phyloP scores from a whole-genome alignment of 2,113 vertebrate genomes.

The Coregonus clupeaformis region DNA sequence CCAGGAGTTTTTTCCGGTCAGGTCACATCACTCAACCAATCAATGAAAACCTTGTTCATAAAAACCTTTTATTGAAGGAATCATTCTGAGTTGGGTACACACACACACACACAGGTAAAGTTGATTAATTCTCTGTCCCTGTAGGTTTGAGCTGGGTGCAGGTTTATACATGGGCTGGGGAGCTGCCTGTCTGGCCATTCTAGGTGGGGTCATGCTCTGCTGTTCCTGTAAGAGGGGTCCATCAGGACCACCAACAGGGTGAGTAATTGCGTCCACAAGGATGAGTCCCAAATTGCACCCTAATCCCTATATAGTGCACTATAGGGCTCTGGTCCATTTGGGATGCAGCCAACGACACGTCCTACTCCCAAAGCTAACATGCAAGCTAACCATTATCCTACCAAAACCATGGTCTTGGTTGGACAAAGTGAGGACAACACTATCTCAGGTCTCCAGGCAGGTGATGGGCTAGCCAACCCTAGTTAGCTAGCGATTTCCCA shows the following conservation, averaged over 20 bases:
- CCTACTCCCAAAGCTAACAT: no score
- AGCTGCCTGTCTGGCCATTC: slow-evolving; percentile 69
- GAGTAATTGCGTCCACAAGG: slow-evolving; percentile 16
- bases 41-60: neutral
- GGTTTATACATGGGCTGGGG: slow-evolving; percentile 86
- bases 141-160: slow-evolving; percentile 82
- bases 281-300: neutral
- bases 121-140: slow-evolving; percentile 39
- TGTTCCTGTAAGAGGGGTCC: slow-evolving; percentile 69
- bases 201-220: slow-evolving; percentile 80
- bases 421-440: no score
- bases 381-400: no score
- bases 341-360: neutral
- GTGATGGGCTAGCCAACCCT: no score
- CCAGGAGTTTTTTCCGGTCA: neutral
- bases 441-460: no score
- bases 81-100: neutral
- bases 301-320: neutral
- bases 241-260: slow-evolving; percentile 37
- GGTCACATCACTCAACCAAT: neutral
- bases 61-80: neutral
- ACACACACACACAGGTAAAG: neutral
- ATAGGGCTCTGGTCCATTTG: neutral
- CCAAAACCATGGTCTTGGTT: no score
- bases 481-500: no score